These are phyloP conservation scores for Anoplopoma fimbria DNA, from an alignment of 2,113 vertebrate species.

Conservation along the genomic window DNA sequence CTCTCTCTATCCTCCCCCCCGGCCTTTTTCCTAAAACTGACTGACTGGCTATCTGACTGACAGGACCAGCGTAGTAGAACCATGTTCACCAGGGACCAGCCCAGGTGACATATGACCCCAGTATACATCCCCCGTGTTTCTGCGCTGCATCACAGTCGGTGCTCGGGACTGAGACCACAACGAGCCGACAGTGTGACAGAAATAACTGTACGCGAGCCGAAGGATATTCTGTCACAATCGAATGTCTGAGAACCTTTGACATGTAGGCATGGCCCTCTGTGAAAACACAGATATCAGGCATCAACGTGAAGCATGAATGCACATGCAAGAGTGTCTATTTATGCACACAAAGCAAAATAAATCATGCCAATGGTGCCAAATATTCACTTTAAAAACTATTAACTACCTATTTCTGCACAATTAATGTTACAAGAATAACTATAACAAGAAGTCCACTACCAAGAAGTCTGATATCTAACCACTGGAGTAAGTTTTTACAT, in stretches of 20 bases:
- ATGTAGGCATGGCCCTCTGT: constrained; percentile 27
- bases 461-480: constrained; percentile 10
- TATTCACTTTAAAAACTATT: constrained; percentile 38
- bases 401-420: not conserved
- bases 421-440: constrained; percentile 18
- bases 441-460: constrained; percentile 5
- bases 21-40: constrained; percentile 33
- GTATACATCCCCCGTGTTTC: constrained; percentile 56
- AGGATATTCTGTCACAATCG: constrained; percentile 60
- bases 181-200: constrained; percentile 46
- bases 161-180: constrained; percentile 42
- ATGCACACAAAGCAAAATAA: constrained; percentile 35
- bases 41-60: constrained; percentile 73
- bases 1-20: constrained; percentile 8
- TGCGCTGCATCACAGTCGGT: constrained; percentile 38
- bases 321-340: constrained; percentile 12
- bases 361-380: constrained; percentile 37
- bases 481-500: not conserved
- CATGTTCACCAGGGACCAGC: constrained; percentile 70
- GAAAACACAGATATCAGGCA: constrained; percentile 41
- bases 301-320: constrained; percentile 15
- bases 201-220: constrained; percentile 39
- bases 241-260: constrained; percentile 61
- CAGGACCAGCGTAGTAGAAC: constrained; percentile 78
- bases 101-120: constrained; percentile 70